Conservation (phyloP, 2,797 vertebrate genomes). For the Rhynchotus rufescens region DNA sequence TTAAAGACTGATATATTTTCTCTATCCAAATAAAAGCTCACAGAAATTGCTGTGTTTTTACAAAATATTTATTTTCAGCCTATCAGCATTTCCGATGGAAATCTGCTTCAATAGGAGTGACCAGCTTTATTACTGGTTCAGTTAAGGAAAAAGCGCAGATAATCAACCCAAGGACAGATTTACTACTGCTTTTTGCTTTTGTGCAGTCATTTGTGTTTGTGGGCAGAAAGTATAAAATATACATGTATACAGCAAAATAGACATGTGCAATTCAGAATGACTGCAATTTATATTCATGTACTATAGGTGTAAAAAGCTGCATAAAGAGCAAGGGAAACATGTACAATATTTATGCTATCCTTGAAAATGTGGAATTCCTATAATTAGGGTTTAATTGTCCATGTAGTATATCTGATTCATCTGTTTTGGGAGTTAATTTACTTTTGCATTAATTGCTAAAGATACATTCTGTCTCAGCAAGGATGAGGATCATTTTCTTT, state of each 20-base stretch:
- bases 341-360: conserved; percentile 10
- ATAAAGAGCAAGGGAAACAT: not conserved
- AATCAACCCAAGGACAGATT: not conserved
- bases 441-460: conserved; percentile 16
- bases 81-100: not conserved
- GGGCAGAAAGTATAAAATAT: not conserved
- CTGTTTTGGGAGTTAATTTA: not conserved
- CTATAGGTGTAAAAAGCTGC: not conserved
- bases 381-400: conserved; percentile 33
- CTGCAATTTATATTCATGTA: not conserved
- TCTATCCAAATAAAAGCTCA: not conserved
- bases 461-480: not conserved
- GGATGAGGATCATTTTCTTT: not conserved
- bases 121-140: not conserved
- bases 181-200: not conserved
- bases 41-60: not conserved
- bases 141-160: not conserved
- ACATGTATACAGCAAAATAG: not conserved
- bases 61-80: not conserved
- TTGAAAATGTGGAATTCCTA: not conserved
- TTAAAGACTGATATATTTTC: not conserved
- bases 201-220: not conserved
- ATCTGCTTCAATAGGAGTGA: not conserved
- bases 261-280: not conserved
- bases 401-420: not conserved